Conservation (phyloP, 2,797 vertebrate species). For the Eulemur mongoz region DNA sequence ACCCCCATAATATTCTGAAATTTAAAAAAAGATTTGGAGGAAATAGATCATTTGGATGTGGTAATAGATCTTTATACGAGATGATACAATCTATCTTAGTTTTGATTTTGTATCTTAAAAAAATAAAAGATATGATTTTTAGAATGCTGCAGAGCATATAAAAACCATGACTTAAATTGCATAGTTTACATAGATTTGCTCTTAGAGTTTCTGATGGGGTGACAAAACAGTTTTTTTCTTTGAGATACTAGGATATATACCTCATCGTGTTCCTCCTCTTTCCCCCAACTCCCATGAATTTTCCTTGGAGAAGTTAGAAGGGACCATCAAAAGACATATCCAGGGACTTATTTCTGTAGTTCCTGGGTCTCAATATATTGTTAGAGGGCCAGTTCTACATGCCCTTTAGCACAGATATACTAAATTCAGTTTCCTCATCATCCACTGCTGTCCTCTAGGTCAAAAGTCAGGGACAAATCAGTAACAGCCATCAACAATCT, state of each 20-base stretch:
- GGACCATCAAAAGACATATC: background rate
- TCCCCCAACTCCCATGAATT: background rate
- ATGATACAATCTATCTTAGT: background rate
- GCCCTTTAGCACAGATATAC: background rate
- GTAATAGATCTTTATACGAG: background rate
- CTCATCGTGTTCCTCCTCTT: background rate
- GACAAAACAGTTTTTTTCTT: background rate
- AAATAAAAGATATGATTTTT: background rate
- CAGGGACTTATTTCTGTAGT: background rate
- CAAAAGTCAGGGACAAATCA: constrained; percentile 37
- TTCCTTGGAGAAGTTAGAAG: background rate
- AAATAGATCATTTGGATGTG: background rate
- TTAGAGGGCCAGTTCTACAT: background rate
- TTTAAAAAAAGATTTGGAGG: background rate
- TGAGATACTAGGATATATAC: background rate
- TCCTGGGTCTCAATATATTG: background rate
- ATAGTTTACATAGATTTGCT: background rate
- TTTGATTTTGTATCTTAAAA: constrained; percentile 49
- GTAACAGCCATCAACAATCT: background rate
- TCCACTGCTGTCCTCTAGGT: background rate
- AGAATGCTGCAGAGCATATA: background rate
- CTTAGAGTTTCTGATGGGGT: background rate
- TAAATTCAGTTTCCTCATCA: background rate
- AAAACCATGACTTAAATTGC: background rate
- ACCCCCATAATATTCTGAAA: too few relatives aligned